Percentiles rank a stretch among this genome's conserved stretches.
phyloP scores from a whole-genome alignment of 2,797 vertebrate species.

The Channa striata region DNA sequence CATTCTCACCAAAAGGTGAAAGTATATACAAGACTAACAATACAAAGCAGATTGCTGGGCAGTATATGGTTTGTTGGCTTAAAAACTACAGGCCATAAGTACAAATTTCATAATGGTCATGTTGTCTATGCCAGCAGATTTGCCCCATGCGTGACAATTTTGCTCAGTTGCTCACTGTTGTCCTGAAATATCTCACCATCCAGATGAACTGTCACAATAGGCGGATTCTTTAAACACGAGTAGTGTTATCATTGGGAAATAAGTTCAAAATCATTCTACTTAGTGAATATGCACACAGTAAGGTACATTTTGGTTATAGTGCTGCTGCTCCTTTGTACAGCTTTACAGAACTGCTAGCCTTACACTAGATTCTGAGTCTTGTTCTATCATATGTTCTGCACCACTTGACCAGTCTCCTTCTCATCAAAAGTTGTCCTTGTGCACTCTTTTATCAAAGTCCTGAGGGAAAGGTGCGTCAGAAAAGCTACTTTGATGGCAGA shows the following conservation, averaged over 20 bases:
- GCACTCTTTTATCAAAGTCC: constrained; percentile 35
- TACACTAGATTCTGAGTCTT: not conserved
- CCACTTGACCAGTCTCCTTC: constrained; percentile 16
- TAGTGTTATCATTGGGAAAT: no score
- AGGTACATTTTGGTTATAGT: not conserved
- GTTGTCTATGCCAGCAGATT: not conserved
- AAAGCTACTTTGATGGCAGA: constrained; percentile 32
- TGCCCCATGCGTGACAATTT: no score
- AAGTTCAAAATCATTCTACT: not conserved
- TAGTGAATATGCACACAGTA: not conserved
- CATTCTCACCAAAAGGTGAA: no score
- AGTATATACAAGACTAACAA: no score
- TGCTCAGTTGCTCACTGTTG: not conserved
- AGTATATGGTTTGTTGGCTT: not conserved
- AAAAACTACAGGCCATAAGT: not conserved
- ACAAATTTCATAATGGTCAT: not conserved
- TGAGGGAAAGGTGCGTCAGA: constrained; percentile 42
- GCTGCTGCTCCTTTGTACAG: not conserved
- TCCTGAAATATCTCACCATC: not conserved
- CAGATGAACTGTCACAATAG: no score
- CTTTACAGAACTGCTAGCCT: constrained; percentile 2
- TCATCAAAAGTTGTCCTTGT: constrained; percentile 35
- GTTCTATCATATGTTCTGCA: constrained; percentile 12
- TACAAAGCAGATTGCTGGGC: not conserved
- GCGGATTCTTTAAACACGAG: no score